These are phyloP conservation scores for Hydraecia micacea DNA, from an alignment of 2,888 invertebrate genomes.

Conservation along the genomic window DNA sequence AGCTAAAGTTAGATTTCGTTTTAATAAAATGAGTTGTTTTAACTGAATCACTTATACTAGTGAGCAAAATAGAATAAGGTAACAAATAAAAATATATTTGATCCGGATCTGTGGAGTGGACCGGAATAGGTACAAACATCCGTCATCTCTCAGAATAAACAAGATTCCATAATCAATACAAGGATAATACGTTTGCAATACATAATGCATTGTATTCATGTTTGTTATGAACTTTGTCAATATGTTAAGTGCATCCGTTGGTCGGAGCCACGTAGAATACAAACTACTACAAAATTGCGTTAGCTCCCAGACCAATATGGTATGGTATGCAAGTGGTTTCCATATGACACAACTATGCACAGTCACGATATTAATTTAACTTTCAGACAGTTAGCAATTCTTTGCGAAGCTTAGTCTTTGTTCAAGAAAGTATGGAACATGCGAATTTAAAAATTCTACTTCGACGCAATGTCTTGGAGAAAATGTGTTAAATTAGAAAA, in stretches of 20 bases:
- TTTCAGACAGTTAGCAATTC: constrained; percentile 47
- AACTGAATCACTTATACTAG: constrained; percentile 1
- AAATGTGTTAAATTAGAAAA: constrained; percentile 34
- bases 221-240: constrained; percentile 64
- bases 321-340: constrained; percentile 35
- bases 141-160: constrained; percentile 38
- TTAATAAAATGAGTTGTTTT: constrained; percentile 3
- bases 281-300: constrained; percentile 57
- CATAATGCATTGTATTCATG: constrained; percentile 51
- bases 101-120: not conserved
- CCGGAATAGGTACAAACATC: constrained; percentile 4
- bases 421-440: constrained; percentile 44
- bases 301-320: constrained; percentile 51
- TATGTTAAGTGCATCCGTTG: constrained; percentile 61
- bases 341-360: constrained; percentile 53
- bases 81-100: not conserved
- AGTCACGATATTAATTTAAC: constrained; percentile 60
- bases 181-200: constrained; percentile 51
- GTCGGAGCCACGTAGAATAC: constrained; percentile 45
- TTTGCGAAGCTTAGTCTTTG: constrained; percentile 37
- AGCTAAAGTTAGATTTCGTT: no score
- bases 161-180: constrained; percentile 31
- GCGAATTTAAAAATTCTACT: constrained; percentile 36
- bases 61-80: not conserved
- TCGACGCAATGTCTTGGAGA: constrained; percentile 19